Evolutionary conservation across 2,888 invertebrate species (phyloP).

Genomic region (Trichogramma dendrolimi): DNA sequence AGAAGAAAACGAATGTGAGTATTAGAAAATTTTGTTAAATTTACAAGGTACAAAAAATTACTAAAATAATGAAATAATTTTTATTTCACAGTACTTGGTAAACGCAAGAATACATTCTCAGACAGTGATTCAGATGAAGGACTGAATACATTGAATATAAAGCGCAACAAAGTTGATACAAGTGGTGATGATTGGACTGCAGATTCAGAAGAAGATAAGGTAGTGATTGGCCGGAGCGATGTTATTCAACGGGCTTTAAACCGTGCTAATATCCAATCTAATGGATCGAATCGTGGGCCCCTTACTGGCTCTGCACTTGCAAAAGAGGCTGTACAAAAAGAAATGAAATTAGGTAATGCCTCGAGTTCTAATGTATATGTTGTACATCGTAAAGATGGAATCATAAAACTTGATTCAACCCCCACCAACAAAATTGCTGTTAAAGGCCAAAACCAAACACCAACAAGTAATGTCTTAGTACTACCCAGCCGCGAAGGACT

Average conservation of each 20-base stretch:
- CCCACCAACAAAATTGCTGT: slow-evolving; percentile 53
- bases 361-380: slow-evolving; percentile 65
- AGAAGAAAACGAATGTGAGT: slow-evolving; percentile 22
- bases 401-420: slow-evolving; percentile 67
- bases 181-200: slow-evolving; percentile 53
- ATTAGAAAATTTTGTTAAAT: slow-evolving; percentile 6
- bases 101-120: slow-evolving; percentile 52
- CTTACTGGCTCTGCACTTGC: slow-evolving; percentile 48
- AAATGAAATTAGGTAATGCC: no score
- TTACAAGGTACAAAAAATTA: background rate
- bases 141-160: slow-evolving; percentile 48
- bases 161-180: slow-evolving; percentile 58
- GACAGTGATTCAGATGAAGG: slow-evolving; percentile 55
- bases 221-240: slow-evolving; percentile 43
- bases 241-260: slow-evolving; percentile 49
- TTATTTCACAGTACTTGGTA: slow-evolving; percentile 42
- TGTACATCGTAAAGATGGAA: slow-evolving; percentile 73
- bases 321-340: slow-evolving; percentile 55
- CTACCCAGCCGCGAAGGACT: slow-evolving; percentile 46
- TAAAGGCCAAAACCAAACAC: slow-evolving; percentile 55
- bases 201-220: slow-evolving; percentile 54
- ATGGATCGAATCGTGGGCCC: slow-evolving; percentile 39
- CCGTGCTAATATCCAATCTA: slow-evolving; percentile 46
- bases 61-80: slow-evolving; percentile 5
- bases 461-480: slow-evolving; percentile 43